phyloP scores from a whole-genome alignment of 2,113 vertebrate genomes.

The Physeter macrocephalus region DNA sequence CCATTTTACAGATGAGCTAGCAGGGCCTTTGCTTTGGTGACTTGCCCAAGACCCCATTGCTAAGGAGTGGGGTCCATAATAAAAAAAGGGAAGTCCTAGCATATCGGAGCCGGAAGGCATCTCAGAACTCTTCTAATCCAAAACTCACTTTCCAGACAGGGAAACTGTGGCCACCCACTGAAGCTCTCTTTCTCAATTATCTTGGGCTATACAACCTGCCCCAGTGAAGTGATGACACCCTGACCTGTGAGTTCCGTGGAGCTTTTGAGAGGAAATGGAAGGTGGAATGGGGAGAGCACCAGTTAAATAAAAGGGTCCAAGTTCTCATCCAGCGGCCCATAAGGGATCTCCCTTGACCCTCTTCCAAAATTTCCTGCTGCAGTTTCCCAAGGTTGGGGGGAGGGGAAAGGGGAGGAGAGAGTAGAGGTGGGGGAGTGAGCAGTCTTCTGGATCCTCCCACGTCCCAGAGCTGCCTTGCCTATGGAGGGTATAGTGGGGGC shows the following conservation, averaged over 20 bases:
- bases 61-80: not conserved
- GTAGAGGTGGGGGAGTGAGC: too few species aligned
- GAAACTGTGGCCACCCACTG: not conserved
- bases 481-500: not conserved
- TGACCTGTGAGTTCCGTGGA: not conserved
- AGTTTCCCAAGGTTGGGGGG: not conserved
- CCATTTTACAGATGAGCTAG: not conserved
- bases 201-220: rapidly evolving
- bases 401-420: not conserved
- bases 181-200: rapidly evolving
- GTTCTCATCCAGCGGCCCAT: not conserved
- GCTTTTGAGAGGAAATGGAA: not conserved
- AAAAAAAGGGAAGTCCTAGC: not conserved
- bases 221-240: not conserved
- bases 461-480: not conserved
- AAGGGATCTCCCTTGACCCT: not conserved
- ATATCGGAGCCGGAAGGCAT: rapidly evolving
- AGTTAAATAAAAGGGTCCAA: too few species aligned
- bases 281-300: too few species aligned
- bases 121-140: not conserved
- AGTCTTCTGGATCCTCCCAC: not conserved
- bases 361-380: not conserved
- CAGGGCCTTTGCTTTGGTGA: not conserved
- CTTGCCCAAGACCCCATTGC: not conserved
- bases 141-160: not conserved